These are phyloP conservation scores for Rhizoglyphus robini DNA, from an alignment of 1,140 invertebrate genomes.

Conservation along the genomic window DNA sequence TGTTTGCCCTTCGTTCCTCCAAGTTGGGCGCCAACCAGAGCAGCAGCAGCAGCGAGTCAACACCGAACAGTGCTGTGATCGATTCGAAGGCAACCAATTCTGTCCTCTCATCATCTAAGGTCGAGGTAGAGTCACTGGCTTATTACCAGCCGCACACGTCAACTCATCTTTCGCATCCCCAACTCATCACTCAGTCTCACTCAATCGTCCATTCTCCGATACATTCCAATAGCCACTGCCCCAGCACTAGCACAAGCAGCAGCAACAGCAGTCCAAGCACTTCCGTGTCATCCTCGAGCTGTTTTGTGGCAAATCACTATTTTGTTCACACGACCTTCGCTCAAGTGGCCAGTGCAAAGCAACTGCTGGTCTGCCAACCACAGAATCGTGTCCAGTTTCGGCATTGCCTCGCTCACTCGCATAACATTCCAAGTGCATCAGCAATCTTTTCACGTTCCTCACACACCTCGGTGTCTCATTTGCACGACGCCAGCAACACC, in stretches of 20 bases:
- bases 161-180: not conserved
- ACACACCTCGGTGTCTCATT: not conserved
- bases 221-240: not conserved
- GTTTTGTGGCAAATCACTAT: not conserved
- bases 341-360: conserved; percentile 5
- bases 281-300: not conserved
- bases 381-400: not conserved
- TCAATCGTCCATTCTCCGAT: not conserved
- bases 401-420: not conserved
- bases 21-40: not conserved
- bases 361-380: not conserved
- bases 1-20: not conserved
- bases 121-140: not conserved
- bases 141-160: not conserved
- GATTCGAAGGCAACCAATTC: not conserved
- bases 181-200: not conserved
- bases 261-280: not conserved
- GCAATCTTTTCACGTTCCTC: not conserved
- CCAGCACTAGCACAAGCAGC: not conserved
- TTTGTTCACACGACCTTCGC: not conserved
- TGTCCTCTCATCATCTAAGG: not conserved
- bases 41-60: not conserved
- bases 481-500: not conserved
- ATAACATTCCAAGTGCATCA: conserved; percentile 4
- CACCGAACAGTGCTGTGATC: not conserved